These are phyloP conservation scores for Macaria notata DNA, from an alignment of 2,888 invertebrate species.

Conservation along the genomic window DNA sequence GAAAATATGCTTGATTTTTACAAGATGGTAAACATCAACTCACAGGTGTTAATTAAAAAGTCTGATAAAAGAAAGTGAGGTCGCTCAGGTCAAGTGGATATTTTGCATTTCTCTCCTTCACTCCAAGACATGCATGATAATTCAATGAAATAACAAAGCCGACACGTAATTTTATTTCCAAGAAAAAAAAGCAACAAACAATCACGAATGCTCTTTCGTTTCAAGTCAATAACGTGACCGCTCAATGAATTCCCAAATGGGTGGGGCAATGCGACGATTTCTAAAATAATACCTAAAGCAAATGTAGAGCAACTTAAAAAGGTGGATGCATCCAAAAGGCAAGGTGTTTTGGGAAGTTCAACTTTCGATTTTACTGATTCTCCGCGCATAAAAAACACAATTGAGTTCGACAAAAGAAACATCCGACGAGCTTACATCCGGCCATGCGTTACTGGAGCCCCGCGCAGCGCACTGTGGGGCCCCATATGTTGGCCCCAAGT, in stretches of 20 bases:
- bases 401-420: conserved; percentile 55
- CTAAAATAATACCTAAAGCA: conserved; percentile 32
- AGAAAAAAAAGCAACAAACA: neutral
- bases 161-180: conserved; percentile 1
- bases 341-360: conserved; percentile 45
- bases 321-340: conserved; percentile 30
- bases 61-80: conserved; percentile 39
- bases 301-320: conserved; percentile 28
- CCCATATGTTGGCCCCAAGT: conserved; percentile 41
- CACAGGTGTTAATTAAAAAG: conserved; percentile 37
- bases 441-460: conserved; percentile 38
- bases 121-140: conserved; percentile 11
- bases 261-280: conserved; percentile 23
- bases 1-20: conserved; percentile 6
- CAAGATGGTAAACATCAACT: neutral
- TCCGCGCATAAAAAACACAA: conserved; percentile 57
- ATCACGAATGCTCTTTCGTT: conserved; percentile 11
- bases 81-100: conserved; percentile 25
- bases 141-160: conserved; percentile 13
- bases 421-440: conserved; percentile 50
- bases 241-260: conserved; percentile 16
- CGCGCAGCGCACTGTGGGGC: conserved; percentile 43
- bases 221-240: conserved; percentile 7
- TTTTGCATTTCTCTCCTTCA: conserved; percentile 27
- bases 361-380: conserved; percentile 66